Evolutionary conservation across 1,140 invertebrate genomes (phyloP), one percentile per base, ranked within the genome.

Genomic region (Sipha flava): DNA sequence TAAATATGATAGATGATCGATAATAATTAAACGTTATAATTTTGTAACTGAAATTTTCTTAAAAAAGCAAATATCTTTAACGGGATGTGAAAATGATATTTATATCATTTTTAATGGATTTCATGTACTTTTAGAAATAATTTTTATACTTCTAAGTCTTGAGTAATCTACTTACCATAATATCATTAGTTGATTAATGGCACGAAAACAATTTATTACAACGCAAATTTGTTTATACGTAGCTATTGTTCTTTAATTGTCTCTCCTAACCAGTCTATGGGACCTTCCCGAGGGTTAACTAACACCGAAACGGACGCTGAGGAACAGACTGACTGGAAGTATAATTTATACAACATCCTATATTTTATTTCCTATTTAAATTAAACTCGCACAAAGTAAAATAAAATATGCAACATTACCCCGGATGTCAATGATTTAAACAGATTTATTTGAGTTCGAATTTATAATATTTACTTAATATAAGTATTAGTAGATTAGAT

Each of bases 171-270:
- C 5, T 49, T 49, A 49, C n/a, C 47, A 49, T 49, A 49, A 49
- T n/a, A n/a, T 3, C 23, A 16, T 45, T 29, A 34, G 47, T 70
- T 70, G 23, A 45, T 45, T 16, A 70, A 70, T 29, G 23, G 29
- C 40, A 54, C 70, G 26, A 40, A 37, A 57, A 37, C 34, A 59
- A 77, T 77, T 59, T 77, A 29, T 40, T 43, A 43, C 34, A 26
- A 23, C 21, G 47, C n/a, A 73, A 52, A 40, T 57, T 59, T 40
- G 14, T 57, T 77, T 21, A 29, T 54, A 21, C n/a, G 12, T 16
- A 4, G n/a, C 73, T 14, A 77, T 77, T 77, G 73, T 77, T 77
- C 49, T 77, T 77, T 43, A 77, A 77, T 77, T 77, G 52, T 77
- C 34, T 9, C 23, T 26, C 23, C 37, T 6, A 18, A 77, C 73